Conservation (phyloP, 1,140 invertebrate species). For the Hirudo medicinalis region DNA sequence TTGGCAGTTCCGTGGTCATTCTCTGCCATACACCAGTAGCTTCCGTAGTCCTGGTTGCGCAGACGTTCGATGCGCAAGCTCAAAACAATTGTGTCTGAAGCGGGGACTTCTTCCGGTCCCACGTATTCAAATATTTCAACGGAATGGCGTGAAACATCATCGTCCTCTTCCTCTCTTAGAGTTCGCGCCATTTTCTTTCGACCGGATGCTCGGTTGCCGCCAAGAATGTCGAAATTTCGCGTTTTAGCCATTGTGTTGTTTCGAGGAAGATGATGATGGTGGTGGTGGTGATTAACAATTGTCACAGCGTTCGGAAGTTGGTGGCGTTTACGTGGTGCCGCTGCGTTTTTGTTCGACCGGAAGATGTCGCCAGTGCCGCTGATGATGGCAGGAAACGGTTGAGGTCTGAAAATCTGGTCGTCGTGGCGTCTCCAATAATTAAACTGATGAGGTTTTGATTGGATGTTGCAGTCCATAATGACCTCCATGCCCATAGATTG, state of each 20-base stretch:
- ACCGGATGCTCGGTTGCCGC: too few species aligned
- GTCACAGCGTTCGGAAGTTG: too few species aligned
- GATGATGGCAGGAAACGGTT: too few species aligned
- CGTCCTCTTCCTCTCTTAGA: too few species aligned
- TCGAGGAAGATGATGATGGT: too few species aligned
- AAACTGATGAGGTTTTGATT: conserved; percentile 70
- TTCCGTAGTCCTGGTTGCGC: conserved; percentile 62
- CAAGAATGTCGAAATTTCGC: too few species aligned
- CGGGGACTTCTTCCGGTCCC: conserved; percentile 30
- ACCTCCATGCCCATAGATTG: conserved; percentile 32
- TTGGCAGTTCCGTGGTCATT: conserved; percentile 73
- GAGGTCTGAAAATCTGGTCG: conserved; percentile 49
- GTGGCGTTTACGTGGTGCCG: too few species aligned
- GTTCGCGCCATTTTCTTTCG: too few species aligned
- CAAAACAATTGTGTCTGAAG: conserved; percentile 63
- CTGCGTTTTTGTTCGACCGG: too few species aligned
- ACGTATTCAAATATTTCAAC: conserved; percentile 58
- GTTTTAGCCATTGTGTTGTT: too few species aligned
- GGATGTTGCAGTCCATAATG: conserved; percentile 66
- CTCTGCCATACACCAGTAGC: conserved; percentile 77
- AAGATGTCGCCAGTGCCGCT: too few species aligned
- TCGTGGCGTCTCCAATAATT: conserved; percentile 69
- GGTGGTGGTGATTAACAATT: too few species aligned
- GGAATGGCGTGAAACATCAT: conserved; percentile 45
- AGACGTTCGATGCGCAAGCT: conserved; percentile 65